Conservation (phyloP, 2,797 vertebrate genomes). For the Scyliorhinus canicula region DNA sequence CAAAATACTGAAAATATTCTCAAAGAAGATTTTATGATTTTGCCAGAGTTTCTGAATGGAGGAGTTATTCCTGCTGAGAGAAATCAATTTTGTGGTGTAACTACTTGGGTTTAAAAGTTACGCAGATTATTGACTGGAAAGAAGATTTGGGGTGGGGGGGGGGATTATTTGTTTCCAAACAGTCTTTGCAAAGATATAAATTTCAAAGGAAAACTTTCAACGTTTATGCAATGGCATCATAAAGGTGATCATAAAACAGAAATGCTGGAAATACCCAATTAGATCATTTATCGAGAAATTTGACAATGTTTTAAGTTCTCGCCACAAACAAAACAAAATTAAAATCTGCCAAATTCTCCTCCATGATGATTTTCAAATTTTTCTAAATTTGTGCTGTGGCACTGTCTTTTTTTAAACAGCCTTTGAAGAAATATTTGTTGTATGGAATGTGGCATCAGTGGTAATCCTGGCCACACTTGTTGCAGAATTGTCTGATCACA, state of each 20-base stretch:
- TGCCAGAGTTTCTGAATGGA: not conserved
- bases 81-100: not conserved
- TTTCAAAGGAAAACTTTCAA: not conserved
- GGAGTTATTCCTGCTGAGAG: not conserved
- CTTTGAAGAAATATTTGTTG: no score
- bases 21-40: not conserved
- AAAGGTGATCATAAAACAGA: not conserved
- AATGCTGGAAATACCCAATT: not conserved
- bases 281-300: not conserved
- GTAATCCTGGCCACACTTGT: no score
- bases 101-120: not conserved
- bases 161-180: not conserved
- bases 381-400: no score
- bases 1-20: not conserved
- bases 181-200: not conserved
- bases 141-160: not conserved
- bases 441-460: no score
- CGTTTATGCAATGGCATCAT: not conserved
- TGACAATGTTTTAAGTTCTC: not conserved
- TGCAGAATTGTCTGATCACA: no score
- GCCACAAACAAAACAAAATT: not conserved
- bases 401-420: no score
- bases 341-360: not conserved
- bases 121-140: not conserved
- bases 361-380: not conserved